Base-by-base conservation (phyloP, 2,888 invertebrate species). In the Apodemia zela region DNA sequence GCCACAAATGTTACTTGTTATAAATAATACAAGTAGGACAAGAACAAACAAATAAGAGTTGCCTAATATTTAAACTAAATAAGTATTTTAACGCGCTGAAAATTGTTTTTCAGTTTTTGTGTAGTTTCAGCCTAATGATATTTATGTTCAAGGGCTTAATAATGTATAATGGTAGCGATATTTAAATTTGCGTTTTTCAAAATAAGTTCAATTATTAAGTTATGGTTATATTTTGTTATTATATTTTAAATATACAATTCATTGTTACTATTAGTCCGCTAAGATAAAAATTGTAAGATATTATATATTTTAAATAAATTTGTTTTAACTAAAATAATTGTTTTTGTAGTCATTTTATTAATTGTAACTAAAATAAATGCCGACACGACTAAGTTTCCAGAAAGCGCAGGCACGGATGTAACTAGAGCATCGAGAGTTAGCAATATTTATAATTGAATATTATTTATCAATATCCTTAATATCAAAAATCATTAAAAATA, bases 301-400 rank as follows among this genome's bases (percentile, higher is more conserved):
- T 18, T 63, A 47, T 5, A 60, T 54, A 63, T 49, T 60, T 59
- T 59, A 59, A 59, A 38, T 59, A 59, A 59, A 59, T 35, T 59
- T 59, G 38, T 64, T 61, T 61, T 33, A 45, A 66, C 47, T 58
- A 60, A 3, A 62, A 42, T 61, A 65, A 62, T 21, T 58, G 18
- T 21, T 38, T 29, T 29, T 61, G 15, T 42, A 42, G 42, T 42
- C 1, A 6, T 42, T 5, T 5, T 42, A 42, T 15, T 42, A 5
- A 42, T 15, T 42, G 15, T 42, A 5, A 42, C 15, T 42, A 4
- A 42, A 42, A 15, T 42, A 42, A 42, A 13, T 15, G 15, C 42
- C 5, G 15, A 5, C 5, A 15, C 42, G 13, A 13, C 15, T 15
- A 42, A 13, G 13, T n/a, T 15, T 3, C 42, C 13, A 0, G 8